Conservation (phyloP, 2,888 invertebrate species). For the Macaria notata region DNA sequence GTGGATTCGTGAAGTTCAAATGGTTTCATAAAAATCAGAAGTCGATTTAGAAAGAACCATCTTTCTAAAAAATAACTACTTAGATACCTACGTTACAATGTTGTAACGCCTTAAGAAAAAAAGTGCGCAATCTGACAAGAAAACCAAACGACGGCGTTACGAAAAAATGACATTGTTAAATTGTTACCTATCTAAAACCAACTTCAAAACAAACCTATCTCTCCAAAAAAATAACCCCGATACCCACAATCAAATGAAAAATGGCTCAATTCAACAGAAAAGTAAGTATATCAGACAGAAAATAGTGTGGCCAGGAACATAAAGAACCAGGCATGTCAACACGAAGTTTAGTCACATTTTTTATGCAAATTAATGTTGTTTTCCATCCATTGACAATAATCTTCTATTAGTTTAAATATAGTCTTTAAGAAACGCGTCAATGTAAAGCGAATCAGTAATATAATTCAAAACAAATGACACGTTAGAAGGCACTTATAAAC, state of each 20-base stretch:
- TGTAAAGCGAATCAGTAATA: conserved; percentile 18
- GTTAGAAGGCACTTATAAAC: conserved; percentile 12
- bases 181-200: too few species aligned
- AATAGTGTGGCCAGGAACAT: conserved; percentile 26
- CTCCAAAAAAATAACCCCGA: conserved; percentile 16
- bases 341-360: conserved; percentile 26
- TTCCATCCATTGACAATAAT: conserved; percentile 21
- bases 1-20: too few species aligned
- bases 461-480: conserved; percentile 31
- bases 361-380: conserved; percentile 32
- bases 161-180: too few species aligned
- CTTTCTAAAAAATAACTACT: too few species aligned
- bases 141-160: too few species aligned
- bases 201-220: conserved; percentile 19
- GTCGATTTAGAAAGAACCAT: too few species aligned
- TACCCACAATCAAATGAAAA: conserved; percentile 25
- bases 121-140: too few species aligned
- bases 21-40: too few species aligned
- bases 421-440: conserved; percentile 17
- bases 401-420: background rate
- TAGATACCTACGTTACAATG: too few species aligned
- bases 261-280: conserved; percentile 27
- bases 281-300: conserved; percentile 31
- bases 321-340: conserved; percentile 28
- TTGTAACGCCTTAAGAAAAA: too few species aligned